phyloP scores from a whole-genome alignment of 2,797 vertebrate genomes.

The Silurus aristotelis region DNA sequence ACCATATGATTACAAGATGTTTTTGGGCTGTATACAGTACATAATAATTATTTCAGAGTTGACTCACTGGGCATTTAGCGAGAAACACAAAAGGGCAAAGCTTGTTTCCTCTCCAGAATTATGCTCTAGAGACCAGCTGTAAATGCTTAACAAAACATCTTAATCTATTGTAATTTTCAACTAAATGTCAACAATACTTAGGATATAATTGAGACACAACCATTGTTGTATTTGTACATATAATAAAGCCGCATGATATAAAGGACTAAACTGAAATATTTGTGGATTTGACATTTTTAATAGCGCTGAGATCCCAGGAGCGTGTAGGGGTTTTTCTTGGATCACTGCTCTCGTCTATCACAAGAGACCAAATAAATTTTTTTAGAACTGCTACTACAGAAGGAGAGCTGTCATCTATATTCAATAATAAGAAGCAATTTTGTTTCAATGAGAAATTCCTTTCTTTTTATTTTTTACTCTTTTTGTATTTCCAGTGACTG shows the following conservation, averaged over 20 bases:
- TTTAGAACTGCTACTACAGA: neutral
- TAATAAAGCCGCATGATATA: neutral
- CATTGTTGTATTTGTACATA: neutral
- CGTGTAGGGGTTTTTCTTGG: neutral
- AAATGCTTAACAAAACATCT: neutral
- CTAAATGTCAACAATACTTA: neutral
- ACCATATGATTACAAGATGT: neutral
- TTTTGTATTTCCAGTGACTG: neutral
- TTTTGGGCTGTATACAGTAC: neutral
- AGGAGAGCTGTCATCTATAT: neutral
- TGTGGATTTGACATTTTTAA: neutral
- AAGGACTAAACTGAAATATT: slow-evolving; percentile 7
- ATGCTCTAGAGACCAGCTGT: neutral
- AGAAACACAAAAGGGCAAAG: neutral
- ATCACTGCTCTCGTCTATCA: slow-evolving; percentile 19
- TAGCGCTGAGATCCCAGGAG: neutral
- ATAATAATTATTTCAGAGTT: neutral
- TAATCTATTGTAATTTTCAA: neutral
- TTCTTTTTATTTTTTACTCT: neutral
- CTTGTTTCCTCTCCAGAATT: neutral
- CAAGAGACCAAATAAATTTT: neutral
- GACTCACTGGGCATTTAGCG: neutral
- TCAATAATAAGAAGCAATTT: neutral
- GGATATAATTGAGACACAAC: neutral
- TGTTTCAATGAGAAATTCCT: neutral